Evolutionary conservation across 2,888 invertebrate genomes (phyloP).

Genomic region (Volucella zonaria): DNA sequence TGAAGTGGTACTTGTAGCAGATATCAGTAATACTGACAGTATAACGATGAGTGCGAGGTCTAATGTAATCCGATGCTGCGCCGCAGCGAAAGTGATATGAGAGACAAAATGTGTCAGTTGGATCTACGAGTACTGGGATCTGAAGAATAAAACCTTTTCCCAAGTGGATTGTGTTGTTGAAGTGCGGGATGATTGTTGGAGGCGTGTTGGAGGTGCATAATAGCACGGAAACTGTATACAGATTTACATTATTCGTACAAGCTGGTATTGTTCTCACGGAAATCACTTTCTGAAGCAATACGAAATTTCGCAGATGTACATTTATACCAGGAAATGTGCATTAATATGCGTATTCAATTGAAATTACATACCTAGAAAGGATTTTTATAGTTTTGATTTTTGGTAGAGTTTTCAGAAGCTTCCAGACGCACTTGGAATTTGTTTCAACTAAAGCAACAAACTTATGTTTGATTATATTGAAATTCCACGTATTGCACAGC

Average conservation of each 20-base stretch:
- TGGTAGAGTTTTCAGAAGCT: no score
- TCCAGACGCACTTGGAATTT: no score
- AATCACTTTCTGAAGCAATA: background rate
- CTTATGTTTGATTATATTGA: no score
- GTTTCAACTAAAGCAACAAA: no score
- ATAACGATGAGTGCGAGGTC: background rate
- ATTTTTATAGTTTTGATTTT: no score
- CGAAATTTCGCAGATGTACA: background rate
- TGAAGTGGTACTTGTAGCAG: conserved; percentile 7
- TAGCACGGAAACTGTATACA: conserved; percentile 21
- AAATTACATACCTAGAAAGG: no score
- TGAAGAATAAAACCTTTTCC: conserved; percentile 9
- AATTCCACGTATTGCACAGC: no score
- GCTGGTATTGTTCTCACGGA: conserved; percentile 18
- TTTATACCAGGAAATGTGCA: no score
- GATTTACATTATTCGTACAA: background rate
- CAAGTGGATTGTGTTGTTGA: background rate
- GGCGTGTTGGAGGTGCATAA: conserved; percentile 10
- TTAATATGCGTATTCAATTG: no score
- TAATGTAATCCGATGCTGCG: conserved; percentile 13
- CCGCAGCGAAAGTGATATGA: conserved; percentile 38
- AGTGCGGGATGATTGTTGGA: background rate
- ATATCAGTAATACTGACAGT: background rate
- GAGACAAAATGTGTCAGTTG: conserved; percentile 2
- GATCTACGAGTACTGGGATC: background rate